Conservation (phyloP, 2,113 vertebrate species). For the Notarius lentiginosus region DNA sequence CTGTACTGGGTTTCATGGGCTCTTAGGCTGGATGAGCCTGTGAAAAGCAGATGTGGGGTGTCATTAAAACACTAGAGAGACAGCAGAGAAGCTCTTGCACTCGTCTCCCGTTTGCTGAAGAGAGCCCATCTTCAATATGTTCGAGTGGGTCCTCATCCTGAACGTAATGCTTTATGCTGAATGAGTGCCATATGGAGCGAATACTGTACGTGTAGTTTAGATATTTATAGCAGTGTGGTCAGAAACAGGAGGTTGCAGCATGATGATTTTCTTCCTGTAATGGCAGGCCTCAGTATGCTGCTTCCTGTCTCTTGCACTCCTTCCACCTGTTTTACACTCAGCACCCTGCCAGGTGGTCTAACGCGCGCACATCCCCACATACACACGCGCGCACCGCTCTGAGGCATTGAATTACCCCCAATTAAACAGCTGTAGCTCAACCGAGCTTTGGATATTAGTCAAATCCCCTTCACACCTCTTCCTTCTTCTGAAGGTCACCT, state of each 20-base stretch:
- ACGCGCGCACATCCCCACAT: conserved; percentile 53
- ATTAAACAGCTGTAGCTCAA: conserved; percentile 59
- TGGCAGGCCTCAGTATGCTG: conserved; percentile 2
- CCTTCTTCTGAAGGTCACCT: background rate
- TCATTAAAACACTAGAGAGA: conserved; percentile 26
- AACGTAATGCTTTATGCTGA: background rate
- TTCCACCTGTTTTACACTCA: conserved; percentile 68
- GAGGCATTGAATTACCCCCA: conserved; percentile 59
- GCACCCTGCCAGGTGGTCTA: conserved; percentile 65
- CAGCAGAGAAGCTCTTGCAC: conserved; percentile 4
- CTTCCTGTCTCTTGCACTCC: conserved; percentile 24
- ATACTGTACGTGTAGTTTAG: background rate
- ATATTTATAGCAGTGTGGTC: conserved; percentile 35
- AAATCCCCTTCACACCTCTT: background rate
- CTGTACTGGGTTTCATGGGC: conserved; percentile 54
- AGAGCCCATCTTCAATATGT: background rate
- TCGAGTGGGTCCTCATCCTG: background rate
- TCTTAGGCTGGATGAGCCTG: conserved; percentile 18
- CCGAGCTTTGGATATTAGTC: background rate
- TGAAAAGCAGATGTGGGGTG: conserved; percentile 33
- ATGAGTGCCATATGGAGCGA: background rate
- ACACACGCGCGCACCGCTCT: conserved; percentile 50
- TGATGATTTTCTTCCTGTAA: conserved; percentile 44
- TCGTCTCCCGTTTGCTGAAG: background rate
- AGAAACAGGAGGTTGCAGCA: conserved; percentile 26